phyloP scores from a whole-genome alignment of 2,113 vertebrate genomes.

The Otocyon megalotis region DNA sequence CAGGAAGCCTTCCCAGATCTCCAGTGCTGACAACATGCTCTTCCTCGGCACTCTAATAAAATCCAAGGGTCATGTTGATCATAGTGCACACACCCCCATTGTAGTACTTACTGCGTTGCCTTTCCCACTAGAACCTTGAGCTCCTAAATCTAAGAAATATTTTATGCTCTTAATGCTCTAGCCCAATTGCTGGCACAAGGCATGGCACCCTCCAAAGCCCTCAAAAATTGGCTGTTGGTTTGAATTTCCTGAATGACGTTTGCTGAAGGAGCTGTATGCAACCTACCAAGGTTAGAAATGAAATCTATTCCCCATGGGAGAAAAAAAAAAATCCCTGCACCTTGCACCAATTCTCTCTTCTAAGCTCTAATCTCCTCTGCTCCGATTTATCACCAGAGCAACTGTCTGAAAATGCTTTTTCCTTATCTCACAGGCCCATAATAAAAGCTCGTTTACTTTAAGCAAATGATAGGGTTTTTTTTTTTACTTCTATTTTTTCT shows the following conservation, averaged over 20 bases:
- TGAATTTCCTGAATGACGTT: not conserved
- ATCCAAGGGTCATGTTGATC: not conserved
- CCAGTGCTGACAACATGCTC: not conserved
- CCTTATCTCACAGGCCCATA: slow-evolving; percentile 61
- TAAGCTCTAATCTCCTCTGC: slow-evolving; percentile 41
- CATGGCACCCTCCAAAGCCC: not conserved
- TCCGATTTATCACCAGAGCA: slow-evolving; percentile 61
- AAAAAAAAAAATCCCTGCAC: not conserved
- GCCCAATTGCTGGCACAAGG: not conserved
- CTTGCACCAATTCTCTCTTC: not conserved
- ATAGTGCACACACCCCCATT: not conserved
- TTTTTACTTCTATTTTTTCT: slow-evolving; percentile 37
- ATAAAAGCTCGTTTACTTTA: slow-evolving; percentile 65
- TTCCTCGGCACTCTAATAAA: not conserved
- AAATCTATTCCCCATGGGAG: not conserved
- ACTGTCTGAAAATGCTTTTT: slow-evolving; percentile 43
- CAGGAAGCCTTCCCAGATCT: not conserved
- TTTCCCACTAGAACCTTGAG: not conserved
- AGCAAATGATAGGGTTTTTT: slow-evolving; percentile 58
- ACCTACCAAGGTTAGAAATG: slow-evolving; percentile 30
- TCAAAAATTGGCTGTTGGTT: not conserved
- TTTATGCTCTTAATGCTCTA: too few relatives aligned
- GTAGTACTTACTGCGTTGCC: not conserved
- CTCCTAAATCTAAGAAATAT: not conserved
- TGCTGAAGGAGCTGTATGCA: not conserved